Evolutionary conservation across 2,113 vertebrate genomes (phyloP).

Genomic region (Melospiza georgiana): DNA sequence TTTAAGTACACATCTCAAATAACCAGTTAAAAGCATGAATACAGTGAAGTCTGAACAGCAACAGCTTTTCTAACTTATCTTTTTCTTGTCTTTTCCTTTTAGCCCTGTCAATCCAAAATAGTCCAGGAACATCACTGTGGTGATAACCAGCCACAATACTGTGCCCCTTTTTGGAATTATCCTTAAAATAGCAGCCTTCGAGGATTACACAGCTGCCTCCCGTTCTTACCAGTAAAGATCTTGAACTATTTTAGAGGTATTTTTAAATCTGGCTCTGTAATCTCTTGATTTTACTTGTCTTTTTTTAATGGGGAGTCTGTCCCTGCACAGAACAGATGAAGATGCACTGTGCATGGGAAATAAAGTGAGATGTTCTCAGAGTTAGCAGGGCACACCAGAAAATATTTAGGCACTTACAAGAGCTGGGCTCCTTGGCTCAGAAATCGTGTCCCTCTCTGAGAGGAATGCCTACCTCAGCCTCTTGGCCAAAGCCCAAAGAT

Average conservation of each 20-base stretch:
- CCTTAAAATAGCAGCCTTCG: slow-evolving; percentile 44
- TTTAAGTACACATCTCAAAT: neutral
- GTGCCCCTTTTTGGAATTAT: slow-evolving; percentile 20
- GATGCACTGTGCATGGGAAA: neutral
- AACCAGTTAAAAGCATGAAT: neutral
- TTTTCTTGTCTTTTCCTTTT: neutral
- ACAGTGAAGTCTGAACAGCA: neutral
- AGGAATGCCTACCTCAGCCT: neutral
- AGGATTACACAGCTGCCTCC: slow-evolving; percentile 54
- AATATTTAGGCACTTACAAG: neutral
- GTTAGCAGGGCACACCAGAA: neutral
- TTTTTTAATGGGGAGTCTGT: neutral
- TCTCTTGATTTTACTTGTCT: slow-evolving; percentile 33
- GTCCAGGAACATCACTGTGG: neutral
- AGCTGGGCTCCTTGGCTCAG: neutral
- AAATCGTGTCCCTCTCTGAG: neutral
- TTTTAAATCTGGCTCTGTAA: slow-evolving; percentile 43
- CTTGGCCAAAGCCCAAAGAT: neutral
- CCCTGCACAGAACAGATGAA: neutral
- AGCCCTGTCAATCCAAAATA: neutral
- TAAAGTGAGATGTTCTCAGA: neutral
- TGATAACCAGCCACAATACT: neutral
- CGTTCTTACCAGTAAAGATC: slow-evolving; percentile 37
- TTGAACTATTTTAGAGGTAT: slow-evolving; percentile 23
- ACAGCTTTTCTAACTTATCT: neutral